Evolutionary conservation across 2,797 vertebrate species (phyloP).

Genomic region (Cyprinodon diabolis): DNA sequence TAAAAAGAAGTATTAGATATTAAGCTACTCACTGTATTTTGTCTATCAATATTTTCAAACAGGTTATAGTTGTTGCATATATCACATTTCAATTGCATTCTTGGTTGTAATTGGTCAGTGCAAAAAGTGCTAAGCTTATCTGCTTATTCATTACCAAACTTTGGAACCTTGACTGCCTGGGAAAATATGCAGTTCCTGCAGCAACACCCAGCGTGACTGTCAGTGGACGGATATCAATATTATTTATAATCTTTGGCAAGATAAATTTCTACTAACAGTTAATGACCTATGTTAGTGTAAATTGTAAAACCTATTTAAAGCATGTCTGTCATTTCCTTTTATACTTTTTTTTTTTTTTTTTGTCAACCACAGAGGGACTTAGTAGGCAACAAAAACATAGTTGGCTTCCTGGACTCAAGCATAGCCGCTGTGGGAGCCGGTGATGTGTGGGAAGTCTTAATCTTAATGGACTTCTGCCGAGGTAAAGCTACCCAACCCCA

Average conservation of each 20-base stretch:
- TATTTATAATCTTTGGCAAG: slow-evolving; percentile 28
- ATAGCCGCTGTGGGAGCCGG: slow-evolving; percentile 92
- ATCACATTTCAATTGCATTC: neutral
- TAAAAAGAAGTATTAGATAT: slow-evolving; percentile 14
- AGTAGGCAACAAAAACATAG: slow-evolving; percentile 96
- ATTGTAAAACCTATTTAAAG: slow-evolving; percentile 8
- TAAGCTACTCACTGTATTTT: neutral
- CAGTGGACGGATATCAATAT: slow-evolving; percentile 48
- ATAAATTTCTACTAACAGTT: slow-evolving; percentile 17
- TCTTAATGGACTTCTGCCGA: slow-evolving; percentile 98
- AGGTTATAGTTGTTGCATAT: neutral
- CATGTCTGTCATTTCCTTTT: slow-evolving; percentile 8
- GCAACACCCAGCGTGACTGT: slow-evolving; percentile 51
- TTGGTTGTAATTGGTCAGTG: neutral
- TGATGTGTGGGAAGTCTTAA: slow-evolving; percentile 98
- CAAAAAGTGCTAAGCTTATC: slow-evolving; percentile 5
- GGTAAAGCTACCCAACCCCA: slow-evolving; percentile 75
- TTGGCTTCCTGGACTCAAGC: slow-evolving; percentile 96
- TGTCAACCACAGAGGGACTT: slow-evolving; percentile 87
- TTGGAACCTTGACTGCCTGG: slow-evolving; percentile 19
- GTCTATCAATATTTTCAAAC: neutral
- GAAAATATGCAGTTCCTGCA: slow-evolving; percentile 50
- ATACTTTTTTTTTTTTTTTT: slow-evolving; percentile 20
- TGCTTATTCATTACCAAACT: slow-evolving; percentile 24
- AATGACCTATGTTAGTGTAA: neutral